These are phyloP conservation scores for Sarotherodon lohbergeri DNA, from an alignment of 2,113 vertebrate genomes.

Conservation along the genomic window DNA sequence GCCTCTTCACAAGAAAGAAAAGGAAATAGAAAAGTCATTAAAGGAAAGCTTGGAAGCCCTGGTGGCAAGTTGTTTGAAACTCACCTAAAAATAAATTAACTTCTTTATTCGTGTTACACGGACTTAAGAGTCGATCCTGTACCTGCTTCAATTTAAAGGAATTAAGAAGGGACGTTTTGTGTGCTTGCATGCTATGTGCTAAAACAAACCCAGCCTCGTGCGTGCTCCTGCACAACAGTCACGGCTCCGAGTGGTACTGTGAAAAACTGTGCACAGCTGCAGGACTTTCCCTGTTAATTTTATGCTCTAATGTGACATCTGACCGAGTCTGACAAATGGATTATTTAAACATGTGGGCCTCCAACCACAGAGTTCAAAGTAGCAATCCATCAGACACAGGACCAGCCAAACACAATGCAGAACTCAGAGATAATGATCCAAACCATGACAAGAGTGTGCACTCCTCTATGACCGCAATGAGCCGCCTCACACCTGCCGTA, in stretches of 20 bases:
- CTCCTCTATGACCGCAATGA: background rate
- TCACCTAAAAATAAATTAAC: background rate
- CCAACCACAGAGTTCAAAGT: background rate
- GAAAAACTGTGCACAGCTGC: background rate
- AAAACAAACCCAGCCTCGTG: background rate
- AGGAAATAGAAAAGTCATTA: background rate
- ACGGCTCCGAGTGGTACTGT: background rate
- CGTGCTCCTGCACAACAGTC: background rate
- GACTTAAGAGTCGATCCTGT: background rate
- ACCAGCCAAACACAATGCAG: background rate
- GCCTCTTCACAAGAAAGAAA: background rate
- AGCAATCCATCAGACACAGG: background rate
- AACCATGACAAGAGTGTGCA: fast-evolving
- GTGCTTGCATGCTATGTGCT: background rate
- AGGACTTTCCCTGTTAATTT: background rate
- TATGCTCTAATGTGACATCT: background rate
- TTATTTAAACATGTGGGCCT: background rate
- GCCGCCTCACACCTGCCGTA: background rate
- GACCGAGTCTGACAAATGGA: background rate
- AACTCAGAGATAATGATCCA: background rate
- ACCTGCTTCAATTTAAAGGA: background rate
- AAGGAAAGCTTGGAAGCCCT: fast-evolving
- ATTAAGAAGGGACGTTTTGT: fast-evolving
- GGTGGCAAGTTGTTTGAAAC: background rate
- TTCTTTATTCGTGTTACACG: background rate